phyloP scores from a whole-genome alignment of 2,113 vertebrate genomes.

The Parotia lawesii region DNA sequence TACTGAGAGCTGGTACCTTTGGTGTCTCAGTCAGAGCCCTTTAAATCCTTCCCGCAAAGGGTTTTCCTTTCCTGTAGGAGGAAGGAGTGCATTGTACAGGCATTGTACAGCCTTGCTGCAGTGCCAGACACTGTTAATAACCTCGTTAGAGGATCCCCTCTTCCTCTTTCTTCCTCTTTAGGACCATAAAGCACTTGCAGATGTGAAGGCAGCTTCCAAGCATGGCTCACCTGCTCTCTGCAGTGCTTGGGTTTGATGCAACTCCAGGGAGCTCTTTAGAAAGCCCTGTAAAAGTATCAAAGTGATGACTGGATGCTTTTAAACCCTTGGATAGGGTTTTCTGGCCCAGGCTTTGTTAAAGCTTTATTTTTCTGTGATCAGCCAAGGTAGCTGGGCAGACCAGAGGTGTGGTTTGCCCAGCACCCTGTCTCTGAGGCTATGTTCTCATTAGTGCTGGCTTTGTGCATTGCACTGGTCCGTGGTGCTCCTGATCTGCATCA shows the following conservation, averaged over 20 bases:
- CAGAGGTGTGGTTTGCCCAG: background rate
- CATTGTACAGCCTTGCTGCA: background rate
- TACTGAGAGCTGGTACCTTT: background rate
- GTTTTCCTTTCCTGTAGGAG: background rate
- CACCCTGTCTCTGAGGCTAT: background rate
- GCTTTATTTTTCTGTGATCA: background rate
- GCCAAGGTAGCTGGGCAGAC: background rate
- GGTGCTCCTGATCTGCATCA: background rate
- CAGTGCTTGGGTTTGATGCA: background rate
- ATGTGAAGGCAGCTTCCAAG: background rate
- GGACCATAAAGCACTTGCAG: constrained; percentile 14
- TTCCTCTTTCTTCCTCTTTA: background rate
- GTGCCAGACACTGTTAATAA: constrained; percentile 3
- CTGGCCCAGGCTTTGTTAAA: background rate
- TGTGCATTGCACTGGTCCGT: background rate
- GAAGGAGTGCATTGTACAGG: background rate
- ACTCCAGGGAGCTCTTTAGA: constrained; percentile 1
- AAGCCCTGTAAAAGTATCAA: constrained; percentile 4
- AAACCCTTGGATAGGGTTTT: background rate
- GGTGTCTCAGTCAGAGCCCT: background rate
- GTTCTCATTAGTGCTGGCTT: background rate
- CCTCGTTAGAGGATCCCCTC: constrained; percentile 6
- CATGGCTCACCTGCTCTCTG: background rate
- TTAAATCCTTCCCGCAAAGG: background rate
- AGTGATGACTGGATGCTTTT: background rate